phyloP scores from a whole-genome alignment of 2,888 invertebrate species.

The Boloria euphrosyne region DNA sequence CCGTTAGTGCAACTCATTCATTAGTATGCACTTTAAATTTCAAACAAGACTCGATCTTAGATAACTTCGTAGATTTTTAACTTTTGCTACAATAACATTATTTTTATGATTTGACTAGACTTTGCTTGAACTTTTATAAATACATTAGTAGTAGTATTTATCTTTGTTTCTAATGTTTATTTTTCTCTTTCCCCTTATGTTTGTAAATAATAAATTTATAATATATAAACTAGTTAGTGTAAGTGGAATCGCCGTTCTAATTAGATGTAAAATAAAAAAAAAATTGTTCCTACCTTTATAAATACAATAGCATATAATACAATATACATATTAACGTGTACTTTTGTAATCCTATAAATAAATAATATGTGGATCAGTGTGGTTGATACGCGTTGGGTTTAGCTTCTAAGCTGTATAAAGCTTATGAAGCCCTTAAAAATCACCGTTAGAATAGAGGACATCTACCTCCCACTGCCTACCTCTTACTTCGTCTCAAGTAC shows the following conservation, averaged over 20 bases:
- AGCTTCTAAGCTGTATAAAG: slow-evolving; percentile 10
- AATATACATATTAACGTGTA: not conserved
- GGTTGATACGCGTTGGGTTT: not conserved
- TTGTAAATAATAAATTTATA: no score
- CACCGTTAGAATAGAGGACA: slow-evolving; percentile 52
- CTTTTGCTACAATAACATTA: not conserved
- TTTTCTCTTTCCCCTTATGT: no score
- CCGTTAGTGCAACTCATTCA: not conserved
- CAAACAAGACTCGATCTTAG: not conserved
- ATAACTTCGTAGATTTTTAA: not conserved
- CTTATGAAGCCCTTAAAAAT: slow-evolving; percentile 31
- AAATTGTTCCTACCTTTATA: no score
- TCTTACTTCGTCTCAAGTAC: slow-evolving; percentile 56
- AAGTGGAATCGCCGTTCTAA: no score
- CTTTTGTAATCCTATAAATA: not conserved
- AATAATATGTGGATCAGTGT: not conserved
- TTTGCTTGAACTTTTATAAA: no score
- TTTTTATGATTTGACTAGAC: no score
- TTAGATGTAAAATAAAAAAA: no score
- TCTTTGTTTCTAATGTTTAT: no score
- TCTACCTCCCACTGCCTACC: slow-evolving; percentile 55
- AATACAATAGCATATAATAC: no score
- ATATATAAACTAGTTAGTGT: no score
- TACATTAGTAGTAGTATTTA: no score
- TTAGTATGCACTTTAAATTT: not conserved